Evolutionary conservation across 2,113 vertebrate species (phyloP).

Genomic region (Mus musculus): DNA sequence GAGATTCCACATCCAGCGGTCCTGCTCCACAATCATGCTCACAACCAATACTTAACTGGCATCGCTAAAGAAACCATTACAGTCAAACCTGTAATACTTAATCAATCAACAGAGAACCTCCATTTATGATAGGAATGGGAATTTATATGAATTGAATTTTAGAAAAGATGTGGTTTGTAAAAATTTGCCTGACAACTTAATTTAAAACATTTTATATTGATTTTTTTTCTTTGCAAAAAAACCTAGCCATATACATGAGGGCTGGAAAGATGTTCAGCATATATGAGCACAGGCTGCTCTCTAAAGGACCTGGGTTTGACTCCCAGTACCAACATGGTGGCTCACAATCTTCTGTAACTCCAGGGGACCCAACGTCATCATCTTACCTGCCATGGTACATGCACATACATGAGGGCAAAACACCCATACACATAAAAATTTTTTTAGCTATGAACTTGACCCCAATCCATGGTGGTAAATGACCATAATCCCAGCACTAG

Average conservation of each 20-base stretch:
- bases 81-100: not conserved
- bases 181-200: slow-evolving; percentile 18
- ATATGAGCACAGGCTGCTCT: not conserved
- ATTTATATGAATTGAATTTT: slow-evolving; percentile 43
- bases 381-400: not conserved
- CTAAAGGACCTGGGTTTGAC: not conserved
- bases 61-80: not conserved
- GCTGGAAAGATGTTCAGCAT: not conserved
- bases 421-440: not conserved
- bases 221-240: not conserved
- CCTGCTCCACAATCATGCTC: not conserved
- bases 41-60: not conserved
- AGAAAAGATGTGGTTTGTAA: not conserved
- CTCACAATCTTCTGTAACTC: not conserved
- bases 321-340: not conserved
- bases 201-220: slow-evolving; percentile 29
- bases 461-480: not conserved
- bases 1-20: not conserved
- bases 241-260: no score
- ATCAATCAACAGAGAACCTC: not conserved
- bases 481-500: not conserved
- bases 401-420: not conserved
- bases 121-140: not conserved
- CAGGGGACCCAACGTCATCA: not conserved
- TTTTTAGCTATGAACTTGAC: not conserved